Evolutionary conservation across 2,797 vertebrate species (phyloP).

Genomic region (Anomalospiza imberbis): DNA sequence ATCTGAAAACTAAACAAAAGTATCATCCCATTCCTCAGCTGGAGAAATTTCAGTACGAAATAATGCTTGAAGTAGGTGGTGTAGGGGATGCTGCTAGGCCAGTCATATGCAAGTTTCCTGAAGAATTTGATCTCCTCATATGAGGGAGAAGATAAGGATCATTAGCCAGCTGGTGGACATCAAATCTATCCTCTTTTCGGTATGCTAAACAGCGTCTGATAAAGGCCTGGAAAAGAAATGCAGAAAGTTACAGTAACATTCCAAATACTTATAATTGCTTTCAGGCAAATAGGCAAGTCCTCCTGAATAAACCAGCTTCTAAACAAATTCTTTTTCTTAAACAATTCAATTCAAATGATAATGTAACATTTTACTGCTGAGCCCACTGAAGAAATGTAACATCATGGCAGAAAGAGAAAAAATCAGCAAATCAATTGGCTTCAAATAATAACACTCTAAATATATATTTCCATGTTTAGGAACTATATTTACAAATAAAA

Average conservation of each 20-base stretch:
- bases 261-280: background rate
- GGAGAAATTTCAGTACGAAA: slow-evolving; percentile 88
- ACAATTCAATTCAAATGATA: background rate
- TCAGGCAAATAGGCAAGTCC: background rate
- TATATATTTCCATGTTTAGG: background rate
- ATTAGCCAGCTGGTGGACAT: slow-evolving; percentile 94
- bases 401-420: background rate
- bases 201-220: slow-evolving; percentile 97
- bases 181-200: slow-evolving; percentile 96
- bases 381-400: background rate
- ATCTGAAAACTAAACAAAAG: slow-evolving; percentile 74
- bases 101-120: slow-evolving; percentile 93
- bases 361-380: background rate
- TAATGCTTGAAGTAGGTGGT: slow-evolving; percentile 88
- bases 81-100: slow-evolving; percentile 83
- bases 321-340: background rate
- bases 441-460: background rate
- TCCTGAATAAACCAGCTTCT: background rate
- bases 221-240: slow-evolving; percentile 82
- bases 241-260: background rate
- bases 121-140: slow-evolving; percentile 98
- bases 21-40: slow-evolving; percentile 64
- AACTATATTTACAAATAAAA: background rate
- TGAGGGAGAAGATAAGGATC: slow-evolving; percentile 97
- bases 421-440: background rate